These are phyloP conservation scores for Aphelinus atriplicis DNA, from an alignment of 1,140 invertebrate genomes.

Conservation along the genomic window DNA sequence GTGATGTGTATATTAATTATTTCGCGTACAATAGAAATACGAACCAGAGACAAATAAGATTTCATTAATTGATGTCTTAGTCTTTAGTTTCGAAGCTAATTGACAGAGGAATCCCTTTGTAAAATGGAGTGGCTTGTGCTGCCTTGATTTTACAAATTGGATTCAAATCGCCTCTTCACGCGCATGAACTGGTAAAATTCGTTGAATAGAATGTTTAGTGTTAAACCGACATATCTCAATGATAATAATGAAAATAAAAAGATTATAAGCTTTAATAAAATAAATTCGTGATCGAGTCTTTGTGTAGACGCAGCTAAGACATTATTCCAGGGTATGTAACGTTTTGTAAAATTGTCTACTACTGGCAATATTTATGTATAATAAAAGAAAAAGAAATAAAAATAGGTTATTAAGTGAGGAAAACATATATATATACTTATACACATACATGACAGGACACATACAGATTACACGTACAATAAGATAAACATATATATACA, in stretches of 20 bases:
- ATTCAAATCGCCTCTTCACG: too few species aligned
- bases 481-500: conserved; percentile 43
- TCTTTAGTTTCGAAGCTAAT: too few species aligned
- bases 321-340: conserved; percentile 59
- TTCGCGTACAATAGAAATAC: conserved; percentile 31
- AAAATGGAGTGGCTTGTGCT: too few species aligned
- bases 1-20: conserved; percentile 37
- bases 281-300: conserved; percentile 41
- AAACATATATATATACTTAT: conserved; percentile 1
- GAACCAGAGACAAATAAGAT: background rate
- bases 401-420: conserved; percentile 22
- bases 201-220: background rate
- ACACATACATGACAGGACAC: conserved; percentile 39
- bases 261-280: conserved; percentile 38
- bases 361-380: conserved; percentile 61
- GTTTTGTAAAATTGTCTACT: conserved; percentile 64
- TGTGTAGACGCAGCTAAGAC: conserved; percentile 41
- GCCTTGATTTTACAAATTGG: too few species aligned
- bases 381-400: conserved; percentile 45
- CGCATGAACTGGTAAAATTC: background rate
- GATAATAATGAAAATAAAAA: conserved; percentile 47
- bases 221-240: conserved; percentile 26
- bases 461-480: conserved; percentile 36
- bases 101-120: too few species aligned
- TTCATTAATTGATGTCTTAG: too few species aligned